A percentile compares a stretch with the other conserved stretches of the same genome.
phyloP scores from a whole-genome alignment of 2,797 vertebrate species.

The Megaceryle alcyon region DNA sequence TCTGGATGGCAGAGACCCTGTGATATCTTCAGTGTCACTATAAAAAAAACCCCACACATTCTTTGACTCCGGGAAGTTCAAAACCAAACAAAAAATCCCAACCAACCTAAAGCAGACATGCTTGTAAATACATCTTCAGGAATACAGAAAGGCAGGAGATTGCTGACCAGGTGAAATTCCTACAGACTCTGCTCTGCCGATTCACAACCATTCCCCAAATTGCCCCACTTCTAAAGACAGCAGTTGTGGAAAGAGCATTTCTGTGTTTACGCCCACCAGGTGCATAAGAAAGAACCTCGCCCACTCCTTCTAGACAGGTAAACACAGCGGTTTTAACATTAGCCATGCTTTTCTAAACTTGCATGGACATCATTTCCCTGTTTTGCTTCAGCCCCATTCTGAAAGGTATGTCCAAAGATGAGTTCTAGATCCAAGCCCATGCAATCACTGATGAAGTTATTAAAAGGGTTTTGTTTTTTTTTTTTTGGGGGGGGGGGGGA shows the following conservation, averaged over 20 bases:
- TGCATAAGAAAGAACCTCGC: background rate
- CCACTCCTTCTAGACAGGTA: background rate
- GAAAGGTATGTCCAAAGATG: background rate
- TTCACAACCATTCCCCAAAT: background rate
- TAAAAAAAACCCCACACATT: background rate
- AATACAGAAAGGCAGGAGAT: background rate
- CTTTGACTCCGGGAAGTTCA: background rate
- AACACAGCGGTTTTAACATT: background rate
- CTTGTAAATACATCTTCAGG: background rate
- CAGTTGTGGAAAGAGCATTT: conserved; percentile 27
- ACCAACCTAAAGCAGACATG: background rate
- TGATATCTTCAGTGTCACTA: background rate
- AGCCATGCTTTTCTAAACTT: background rate
- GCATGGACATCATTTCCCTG: background rate
- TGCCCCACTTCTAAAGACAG: conserved; percentile 2
- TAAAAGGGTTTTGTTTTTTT: background rate
- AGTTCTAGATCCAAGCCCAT: background rate
- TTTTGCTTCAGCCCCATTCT: background rate
- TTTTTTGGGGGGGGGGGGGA: too few species aligned
- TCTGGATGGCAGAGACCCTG: background rate
- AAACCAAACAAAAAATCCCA: background rate
- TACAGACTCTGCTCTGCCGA: background rate
- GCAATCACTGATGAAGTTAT: background rate
- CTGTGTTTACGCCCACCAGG: background rate
- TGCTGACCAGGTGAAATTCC: background rate